Base-by-base conservation (phyloP, 2,888 invertebrate species). In the Agrochola macilenta region DNA sequence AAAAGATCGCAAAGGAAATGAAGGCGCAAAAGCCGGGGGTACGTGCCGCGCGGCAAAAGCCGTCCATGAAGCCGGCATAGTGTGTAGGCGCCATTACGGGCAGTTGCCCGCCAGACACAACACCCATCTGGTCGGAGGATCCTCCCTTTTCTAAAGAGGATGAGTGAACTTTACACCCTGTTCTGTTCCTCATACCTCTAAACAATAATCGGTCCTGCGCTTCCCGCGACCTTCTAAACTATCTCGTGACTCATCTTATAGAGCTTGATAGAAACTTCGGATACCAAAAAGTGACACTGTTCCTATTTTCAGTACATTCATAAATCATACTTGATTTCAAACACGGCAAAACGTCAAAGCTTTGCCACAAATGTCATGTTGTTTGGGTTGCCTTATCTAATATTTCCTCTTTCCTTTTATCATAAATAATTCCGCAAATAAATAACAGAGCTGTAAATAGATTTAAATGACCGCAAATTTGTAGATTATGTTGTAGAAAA, bases 361-460 rank as follows among this genome's bases (percentile, higher is more conserved):
- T 46, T 8, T 23, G n/a, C 60, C 17, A 35, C 65, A 35, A 35
- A 35, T 35, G 35, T 35, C 5, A 35, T 26, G 57, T 61, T n/a
- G 65, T 43, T 72, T 65, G 8, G 49, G 30, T 61, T 30, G 23
- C 43, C 23, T 58, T 61, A 83, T 58, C 72, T 69, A 69, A 57
- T 77, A 64, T 82, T 30, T 54, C 5, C 43, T 39, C 14, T 69
- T n/a, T n/a, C 49, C 23, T 61, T 63, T 61, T 65, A 72, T 35
- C 57, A 26, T 35, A 14, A 60, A 43, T 39, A 58, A 61, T 26
- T 78, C 39, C 35, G 12, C 60, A 71, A 61, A 63, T 66, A 65
- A 68, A 68, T 72, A 80, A 57, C 20, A 54, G 35, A n/a, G 52
- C 72, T 46, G 8, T 9, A 82, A 81, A 76, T 63, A 66, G 30